A percentile compares a stretch with the other conserved stretches of the same genome.
Evolutionary conservation across 2,797 vertebrate genomes (phyloP).

Genomic region (Girardinus metallicus): DNA sequence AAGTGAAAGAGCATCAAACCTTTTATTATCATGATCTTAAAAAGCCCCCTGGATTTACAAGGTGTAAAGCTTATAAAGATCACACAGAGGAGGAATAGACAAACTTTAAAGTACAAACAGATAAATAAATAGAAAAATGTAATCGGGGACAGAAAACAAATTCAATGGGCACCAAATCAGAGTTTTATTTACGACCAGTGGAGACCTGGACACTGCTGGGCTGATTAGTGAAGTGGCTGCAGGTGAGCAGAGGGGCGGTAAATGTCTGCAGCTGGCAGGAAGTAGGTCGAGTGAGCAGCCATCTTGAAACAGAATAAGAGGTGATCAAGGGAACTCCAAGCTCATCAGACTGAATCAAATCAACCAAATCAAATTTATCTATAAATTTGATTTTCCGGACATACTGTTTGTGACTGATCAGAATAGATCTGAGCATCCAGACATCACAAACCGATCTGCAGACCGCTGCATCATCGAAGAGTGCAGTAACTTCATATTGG

Average conservation of each 20-base stretch:
- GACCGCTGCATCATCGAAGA: neutral
- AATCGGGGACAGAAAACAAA: neutral
- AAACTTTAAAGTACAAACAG: neutral
- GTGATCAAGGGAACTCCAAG: neutral
- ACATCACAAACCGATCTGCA: neutral
- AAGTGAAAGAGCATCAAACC: neutral
- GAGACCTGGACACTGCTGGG: neutral
- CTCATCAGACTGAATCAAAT: neutral
- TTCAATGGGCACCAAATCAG: neutral
- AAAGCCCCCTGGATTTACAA: neutral
- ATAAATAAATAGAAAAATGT: neutral
- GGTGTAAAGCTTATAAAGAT: neutral
- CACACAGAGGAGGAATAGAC: neutral
- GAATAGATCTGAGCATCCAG: neutral
- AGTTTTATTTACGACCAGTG: neutral
- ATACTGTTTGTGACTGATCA: neutral
- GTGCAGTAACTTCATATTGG: neutral
- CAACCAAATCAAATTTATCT: neutral
- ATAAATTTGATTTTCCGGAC: neutral
- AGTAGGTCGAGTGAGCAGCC: neutral
- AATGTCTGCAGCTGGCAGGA: constrained; percentile 5
- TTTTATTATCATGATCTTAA: neutral
- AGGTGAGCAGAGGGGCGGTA: neutral
- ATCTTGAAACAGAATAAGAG: neutral
- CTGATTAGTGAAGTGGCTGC: constrained; percentile 11